These are phyloP conservation scores for Acrobasis consociella DNA, from an alignment of 2,888 invertebrate genomes.

Conservation along the genomic window DNA sequence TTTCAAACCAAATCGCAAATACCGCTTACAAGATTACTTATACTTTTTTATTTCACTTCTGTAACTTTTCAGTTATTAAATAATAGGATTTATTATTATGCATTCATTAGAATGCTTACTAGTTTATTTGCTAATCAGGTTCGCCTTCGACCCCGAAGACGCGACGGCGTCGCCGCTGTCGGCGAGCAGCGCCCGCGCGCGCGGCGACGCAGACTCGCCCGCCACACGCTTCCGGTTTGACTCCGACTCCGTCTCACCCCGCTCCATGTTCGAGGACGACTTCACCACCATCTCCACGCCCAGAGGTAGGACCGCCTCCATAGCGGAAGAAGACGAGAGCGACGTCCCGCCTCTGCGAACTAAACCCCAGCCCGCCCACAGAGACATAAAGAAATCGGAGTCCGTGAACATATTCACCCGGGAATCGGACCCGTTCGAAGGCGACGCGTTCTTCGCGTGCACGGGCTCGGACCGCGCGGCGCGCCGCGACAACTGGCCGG, in stretches of 20 bases:
- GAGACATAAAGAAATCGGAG: slow-evolving; percentile 92
- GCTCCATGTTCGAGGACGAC: slow-evolving; percentile 86
- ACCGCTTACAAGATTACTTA: too few species aligned
- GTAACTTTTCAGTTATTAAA: too few species aligned
- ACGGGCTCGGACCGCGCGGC: slow-evolving; percentile 75
- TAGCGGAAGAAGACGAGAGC: slow-evolving; percentile 74
- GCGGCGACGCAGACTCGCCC: slow-evolving; percentile 60
- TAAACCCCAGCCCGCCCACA: slow-evolving; percentile 69
- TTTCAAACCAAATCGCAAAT: too few species aligned
- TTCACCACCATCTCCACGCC: slow-evolving; percentile 79
- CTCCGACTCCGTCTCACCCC: slow-evolving; percentile 72
- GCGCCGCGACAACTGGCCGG: slow-evolving; percentile 76
- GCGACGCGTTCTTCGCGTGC: slow-evolving; percentile 91
- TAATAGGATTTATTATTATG: too few species aligned
- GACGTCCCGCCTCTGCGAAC: slow-evolving; percentile 65
- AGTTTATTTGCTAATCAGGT: too few species aligned
- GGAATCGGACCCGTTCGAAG: slow-evolving; percentile 94
- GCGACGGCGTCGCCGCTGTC: slow-evolving; percentile 64
- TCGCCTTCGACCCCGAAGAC: slow-evolving; percentile 70
- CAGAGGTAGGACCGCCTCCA: slow-evolving; percentile 67
- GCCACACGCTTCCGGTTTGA: slow-evolving; percentile 70
- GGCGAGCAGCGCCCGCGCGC: slow-evolving; percentile 55
- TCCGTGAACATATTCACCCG: slow-evolving; percentile 95
- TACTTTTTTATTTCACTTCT: too few species aligned
- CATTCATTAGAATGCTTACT: too few species aligned